A percentile compares a stretch with the other conserved stretches of the same genome.
Evolutionary conservation across 2,797 vertebrate species (phyloP).

Genomic region (Leptodactylus fallax): DNA sequence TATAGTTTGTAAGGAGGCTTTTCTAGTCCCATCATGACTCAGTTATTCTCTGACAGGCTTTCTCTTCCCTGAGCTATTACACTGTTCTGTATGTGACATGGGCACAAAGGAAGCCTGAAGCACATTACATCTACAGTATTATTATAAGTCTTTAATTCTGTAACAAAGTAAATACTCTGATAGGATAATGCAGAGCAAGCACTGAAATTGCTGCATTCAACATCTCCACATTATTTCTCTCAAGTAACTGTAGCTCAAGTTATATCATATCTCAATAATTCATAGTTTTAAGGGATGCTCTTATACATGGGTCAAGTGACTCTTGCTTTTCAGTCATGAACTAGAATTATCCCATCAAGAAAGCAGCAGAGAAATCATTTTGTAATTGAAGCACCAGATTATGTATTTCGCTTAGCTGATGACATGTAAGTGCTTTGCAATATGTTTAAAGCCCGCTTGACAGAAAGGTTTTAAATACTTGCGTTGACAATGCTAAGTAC

Average conservation of each 20-base stretch:
- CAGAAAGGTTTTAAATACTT: slow-evolving; percentile 40
- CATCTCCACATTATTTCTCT: neutral
- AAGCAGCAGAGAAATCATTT: slow-evolving; percentile 44
- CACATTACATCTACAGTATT: neutral
- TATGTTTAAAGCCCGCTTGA: slow-evolving; percentile 43
- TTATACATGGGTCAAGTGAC: slow-evolving; percentile 41
- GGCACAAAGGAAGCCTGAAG: slow-evolving; percentile 5
- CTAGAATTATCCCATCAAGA: slow-evolving; percentile 53
- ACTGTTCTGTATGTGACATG: neutral
- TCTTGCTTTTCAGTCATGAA: slow-evolving; percentile 42
- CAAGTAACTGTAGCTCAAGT: slow-evolving; percentile 11
- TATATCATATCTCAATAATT: slow-evolving; percentile 41
- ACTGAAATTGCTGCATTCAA: neutral
- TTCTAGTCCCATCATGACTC: neutral
- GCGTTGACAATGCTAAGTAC: slow-evolving; percentile 46
- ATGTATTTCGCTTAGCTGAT: slow-evolving; percentile 52
- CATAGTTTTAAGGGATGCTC: slow-evolving; percentile 41
- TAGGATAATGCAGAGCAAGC: neutral
- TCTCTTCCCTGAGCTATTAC: neutral
- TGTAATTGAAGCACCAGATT: slow-evolving; percentile 49
- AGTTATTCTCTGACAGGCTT: neutral
- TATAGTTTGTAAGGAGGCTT: neutral
- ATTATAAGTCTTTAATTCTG: slow-evolving; percentile 19
- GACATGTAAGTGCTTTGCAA: slow-evolving; percentile 51
- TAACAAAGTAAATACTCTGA: slow-evolving; percentile 17